A percentile compares a stretch with the other conserved stretches of the same genome.
These are phyloP conservation scores for Ichneumoninae sp. DNA, from an alignment of 2,888 invertebrate species.

Conservation along the genomic window DNA sequence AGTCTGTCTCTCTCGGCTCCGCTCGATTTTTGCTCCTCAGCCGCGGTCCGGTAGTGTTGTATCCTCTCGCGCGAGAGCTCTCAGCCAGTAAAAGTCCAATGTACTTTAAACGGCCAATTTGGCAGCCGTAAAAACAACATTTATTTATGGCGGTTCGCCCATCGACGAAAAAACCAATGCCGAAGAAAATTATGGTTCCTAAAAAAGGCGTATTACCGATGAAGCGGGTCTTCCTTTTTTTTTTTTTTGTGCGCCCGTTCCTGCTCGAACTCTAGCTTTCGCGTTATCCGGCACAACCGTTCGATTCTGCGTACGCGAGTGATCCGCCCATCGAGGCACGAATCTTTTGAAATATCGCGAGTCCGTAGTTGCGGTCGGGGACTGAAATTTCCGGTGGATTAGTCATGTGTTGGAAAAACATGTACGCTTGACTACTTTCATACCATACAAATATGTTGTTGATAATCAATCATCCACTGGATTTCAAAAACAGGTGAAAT, in stretches of 20 bases:
- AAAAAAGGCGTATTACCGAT: constrained; percentile 76
- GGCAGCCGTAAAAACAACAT: constrained; percentile 84
- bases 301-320: constrained; percentile 39
- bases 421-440: no score
- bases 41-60: constrained; percentile 51
- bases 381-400: neutral
- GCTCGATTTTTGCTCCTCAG: constrained; percentile 25
- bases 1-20: constrained; percentile 6
- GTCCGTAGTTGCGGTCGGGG: neutral
- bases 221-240: constrained; percentile 60
- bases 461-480: no score
- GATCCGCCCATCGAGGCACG: constrained; percentile 49
- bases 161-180: constrained; percentile 76
- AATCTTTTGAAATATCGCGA: constrained; percentile 16
- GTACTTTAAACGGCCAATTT: constrained; percentile 83
- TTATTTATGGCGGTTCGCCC: constrained; percentile 82
- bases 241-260: constrained; percentile 52
- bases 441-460: no score
- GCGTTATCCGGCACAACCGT: constrained; percentile 41
- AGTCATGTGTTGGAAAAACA: no score
- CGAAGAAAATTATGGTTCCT: constrained; percentile 78
- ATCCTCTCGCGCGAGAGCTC: constrained; percentile 59
- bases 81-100: constrained; percentile 77
- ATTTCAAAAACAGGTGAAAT: no score
- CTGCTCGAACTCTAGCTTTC: constrained; percentile 43